Evolutionary conservation across 2,888 invertebrate genomes (phyloP).

Genomic region (Stratiomys singularior): DNA sequence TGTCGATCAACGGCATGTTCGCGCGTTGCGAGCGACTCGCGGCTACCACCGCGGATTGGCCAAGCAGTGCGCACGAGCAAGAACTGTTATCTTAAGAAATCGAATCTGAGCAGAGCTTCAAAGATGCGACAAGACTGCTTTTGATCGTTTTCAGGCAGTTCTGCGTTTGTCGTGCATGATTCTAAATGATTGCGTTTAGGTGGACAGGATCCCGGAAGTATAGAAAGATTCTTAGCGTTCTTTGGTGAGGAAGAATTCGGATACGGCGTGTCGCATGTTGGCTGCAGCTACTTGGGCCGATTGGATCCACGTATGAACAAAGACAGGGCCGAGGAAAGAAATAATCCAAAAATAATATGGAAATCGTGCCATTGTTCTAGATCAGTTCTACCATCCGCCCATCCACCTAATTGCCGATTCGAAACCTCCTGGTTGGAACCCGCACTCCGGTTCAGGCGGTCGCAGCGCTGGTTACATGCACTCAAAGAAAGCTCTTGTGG

Average conservation of each 20-base stretch:
- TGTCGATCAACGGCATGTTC: not conserved
- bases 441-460: not conserved
- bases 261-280: no score
- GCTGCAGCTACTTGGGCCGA: not conserved
- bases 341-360: no score
- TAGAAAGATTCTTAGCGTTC: no score
- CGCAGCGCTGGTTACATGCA: constrained; percentile 19
- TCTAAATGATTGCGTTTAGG: no score
- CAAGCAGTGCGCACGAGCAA: not conserved
- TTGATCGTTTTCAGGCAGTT: no score
- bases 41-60: not conserved
- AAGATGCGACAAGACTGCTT: not conserved
- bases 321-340: no score
- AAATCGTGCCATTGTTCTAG: not conserved
- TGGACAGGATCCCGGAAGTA: no score
- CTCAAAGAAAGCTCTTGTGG: constrained; percentile 27
- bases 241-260: no score
- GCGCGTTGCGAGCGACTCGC: not conserved
- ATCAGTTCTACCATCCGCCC: not conserved
- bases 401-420: not conserved
- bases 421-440: not conserved
- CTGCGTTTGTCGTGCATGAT: no score
- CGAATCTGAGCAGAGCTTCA: constrained; percentile 29
- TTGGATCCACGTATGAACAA: no score
- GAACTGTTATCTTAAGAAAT: constrained; percentile 6